Evolutionary conservation across 2,888 invertebrate genomes (phyloP), one percentile per base, ranked within the genome.

Genomic region (Acrobasis consociella): DNA sequence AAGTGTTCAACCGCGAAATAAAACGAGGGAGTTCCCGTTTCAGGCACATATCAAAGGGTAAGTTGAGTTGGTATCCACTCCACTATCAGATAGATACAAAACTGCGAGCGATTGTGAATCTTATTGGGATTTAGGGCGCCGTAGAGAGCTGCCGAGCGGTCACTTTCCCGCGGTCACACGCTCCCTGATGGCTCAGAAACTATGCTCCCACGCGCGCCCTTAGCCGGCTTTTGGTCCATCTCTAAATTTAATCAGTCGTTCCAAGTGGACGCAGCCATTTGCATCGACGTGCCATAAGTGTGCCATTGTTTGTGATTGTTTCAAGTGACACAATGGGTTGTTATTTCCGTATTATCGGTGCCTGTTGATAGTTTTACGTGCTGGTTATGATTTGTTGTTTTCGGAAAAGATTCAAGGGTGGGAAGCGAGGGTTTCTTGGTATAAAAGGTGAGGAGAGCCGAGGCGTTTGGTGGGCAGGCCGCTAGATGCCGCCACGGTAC

Each of bases 401-500:
- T 42, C 22, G 42, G 10, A 17, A 8, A 11, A 42, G 22, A 9
- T 56, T 42, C 42, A 17, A 8, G 38, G 39, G 9, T 55, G 39
- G 9, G 15, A 11, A 56, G 22, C 10, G 7, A 42, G 42, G 13
- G 13, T 1, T 13, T 42, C 42, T 56, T 56, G 13, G 42, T 22
- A 11, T 11, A 42, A 56, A 15, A 22, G 39, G 10, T 17, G 39
- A 9, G 17, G n/a, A n/a, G 46, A 17, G 9, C 38, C 13, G 17
- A 56, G 42, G 17, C 22, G 11, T 7, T 46, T 9, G 16, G 46
- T 56, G 13, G 11, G 42, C 7, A 1, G 42, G 63, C 64, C 77
- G 77, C 68, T 72, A 81, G 82, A 80, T 80, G 81, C 80, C 79
- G 76, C 66, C 64, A 68, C 66, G 56, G 55, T 62, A 63, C 72